These are phyloP conservation scores for Drosophila subsilvestris DNA, from an alignment of 2,888 invertebrate genomes.

Conservation along the genomic window DNA sequence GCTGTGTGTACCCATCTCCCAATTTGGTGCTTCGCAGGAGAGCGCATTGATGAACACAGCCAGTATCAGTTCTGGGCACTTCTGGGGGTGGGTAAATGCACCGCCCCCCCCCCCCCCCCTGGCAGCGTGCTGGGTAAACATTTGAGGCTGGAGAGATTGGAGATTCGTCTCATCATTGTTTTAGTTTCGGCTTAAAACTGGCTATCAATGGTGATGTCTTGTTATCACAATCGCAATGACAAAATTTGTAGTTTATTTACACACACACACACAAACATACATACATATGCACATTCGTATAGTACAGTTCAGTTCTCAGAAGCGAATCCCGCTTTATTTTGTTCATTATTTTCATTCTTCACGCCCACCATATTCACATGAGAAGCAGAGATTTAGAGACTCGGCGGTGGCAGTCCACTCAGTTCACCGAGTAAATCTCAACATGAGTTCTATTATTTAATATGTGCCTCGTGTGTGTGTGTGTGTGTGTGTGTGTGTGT, in stretches of 20 bases:
- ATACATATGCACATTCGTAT: background rate
- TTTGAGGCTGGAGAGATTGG: slow-evolving; percentile 9
- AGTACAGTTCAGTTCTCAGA: background rate
- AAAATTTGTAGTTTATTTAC: slow-evolving; percentile 26
- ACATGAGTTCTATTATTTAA: slow-evolving; percentile 47
- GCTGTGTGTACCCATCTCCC: background rate
- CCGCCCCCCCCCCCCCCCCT: too few relatives aligned
- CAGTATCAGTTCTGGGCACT: background rate
- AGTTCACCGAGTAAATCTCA: slow-evolving; percentile 26
- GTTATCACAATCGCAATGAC: slow-evolving; percentile 9
- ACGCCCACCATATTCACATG: background rate
- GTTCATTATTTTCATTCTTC: slow-evolving; percentile 38
- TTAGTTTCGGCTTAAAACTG: slow-evolving; percentile 29
- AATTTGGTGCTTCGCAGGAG: background rate
- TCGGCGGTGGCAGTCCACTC: too few relatives aligned
- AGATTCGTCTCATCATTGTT: slow-evolving; percentile 41
- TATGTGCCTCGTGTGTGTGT: slow-evolving; percentile 24
- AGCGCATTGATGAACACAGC: slow-evolving; percentile 36
- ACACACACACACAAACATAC: background rate
- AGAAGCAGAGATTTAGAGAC: slow-evolving; percentile 22
- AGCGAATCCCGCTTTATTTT: slow-evolving; percentile 8
- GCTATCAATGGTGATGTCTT: slow-evolving; percentile 22
- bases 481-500: slow-evolving; percentile 9
- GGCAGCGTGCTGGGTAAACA: background rate
- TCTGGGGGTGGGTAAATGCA: too few relatives aligned